Evolutionary conservation across 2,113 vertebrate genomes (phyloP).

Genomic region (Mus musculus): GRCm39 chr6:104118501-104119000

Average conservation of each 20-base stretch:
- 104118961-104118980: neutral
- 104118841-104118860: neutral
- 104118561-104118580: neutral
- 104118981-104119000: neutral
- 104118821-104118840: neutral
- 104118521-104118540: neutral
- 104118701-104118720: neutral
- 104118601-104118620: neutral
- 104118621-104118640: neutral
- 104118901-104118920: neutral
- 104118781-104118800: neutral
- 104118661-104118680: neutral
- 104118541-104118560: neutral
- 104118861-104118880: neutral
- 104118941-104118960: neutral
- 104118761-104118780: neutral
- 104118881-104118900: neutral
- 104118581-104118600: neutral
- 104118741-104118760: no score
- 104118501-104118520: neutral
- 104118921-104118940: neutral
- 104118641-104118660: neutral
- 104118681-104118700: neutral
- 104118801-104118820: neutral
- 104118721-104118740: neutral